Conservation (phyloP, 2,113 vertebrate species). For the Cyanistes caeruleus region DNA sequence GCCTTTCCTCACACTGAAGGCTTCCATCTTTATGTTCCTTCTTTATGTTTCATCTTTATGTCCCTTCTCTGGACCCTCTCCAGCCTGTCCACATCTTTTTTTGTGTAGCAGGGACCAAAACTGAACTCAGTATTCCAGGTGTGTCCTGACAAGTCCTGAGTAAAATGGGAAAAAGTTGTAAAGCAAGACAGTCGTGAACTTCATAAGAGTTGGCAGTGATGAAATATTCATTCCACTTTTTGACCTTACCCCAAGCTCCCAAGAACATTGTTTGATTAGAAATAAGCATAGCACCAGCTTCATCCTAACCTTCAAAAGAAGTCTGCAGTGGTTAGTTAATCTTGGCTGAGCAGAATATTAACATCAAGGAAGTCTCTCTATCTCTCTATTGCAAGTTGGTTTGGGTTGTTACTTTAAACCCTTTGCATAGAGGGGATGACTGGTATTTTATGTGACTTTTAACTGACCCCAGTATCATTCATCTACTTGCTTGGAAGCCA, state of each 20-base stretch:
- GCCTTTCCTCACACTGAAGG: neutral
- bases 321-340: neutral
- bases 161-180: neutral
- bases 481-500: neutral
- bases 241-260: neutral
- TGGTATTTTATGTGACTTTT: neutral
- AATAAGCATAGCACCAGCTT: neutral
- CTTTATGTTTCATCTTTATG: too few relatives aligned
- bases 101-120: neutral
- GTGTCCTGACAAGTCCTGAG: neutral
- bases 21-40: neutral
- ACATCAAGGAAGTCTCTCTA: neutral
- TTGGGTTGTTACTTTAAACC: neutral
- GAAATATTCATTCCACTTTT: neutral
- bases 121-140: neutral
- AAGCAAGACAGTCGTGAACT: neutral
- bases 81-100: neutral
- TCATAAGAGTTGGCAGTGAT: rapidly evolving
- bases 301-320: neutral
- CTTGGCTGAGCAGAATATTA: neutral
- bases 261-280: neutral
- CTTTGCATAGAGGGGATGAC: neutral
- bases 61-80: neutral
- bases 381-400: neutral
- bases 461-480: neutral